Base-by-base conservation (phyloP, 2,797 vertebrate genomes). In the Buphagus erythrorhynchus region DNA sequence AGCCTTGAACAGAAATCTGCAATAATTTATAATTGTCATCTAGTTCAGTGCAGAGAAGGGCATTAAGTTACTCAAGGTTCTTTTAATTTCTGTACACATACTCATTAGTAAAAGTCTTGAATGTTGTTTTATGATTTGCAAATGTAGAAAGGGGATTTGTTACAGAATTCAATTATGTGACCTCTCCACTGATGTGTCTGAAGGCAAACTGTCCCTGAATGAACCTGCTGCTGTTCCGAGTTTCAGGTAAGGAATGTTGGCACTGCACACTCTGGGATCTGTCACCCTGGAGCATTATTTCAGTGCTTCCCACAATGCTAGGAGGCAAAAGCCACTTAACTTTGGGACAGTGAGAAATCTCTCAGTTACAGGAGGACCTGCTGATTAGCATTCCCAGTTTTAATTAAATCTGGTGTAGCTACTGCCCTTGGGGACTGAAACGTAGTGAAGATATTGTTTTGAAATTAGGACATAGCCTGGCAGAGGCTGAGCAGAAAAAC, bases 361-460 rank as follows among this genome's bases (percentile, higher is more conserved):
- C 65, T 71, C 48, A 31, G 46, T 40, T 93, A 55, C 51, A 88
- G 25, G 28, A 92, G 82, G 81, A 95, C 43, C 72, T 75, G 77
- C 88, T 92, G 90, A 93, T 96, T 85, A 97, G 84, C 88, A 80
- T 91, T 91, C 78, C 75, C 72, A 83, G 65, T 87, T 93, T 93
- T 95, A 95, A 95, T 94, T 93, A 92, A 91, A 74, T 86, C 75
- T 91, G 46, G 59, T 87, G 68, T 59, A 88, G 88, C 71, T 83
- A 26, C 33, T 77, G 86, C 86, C 81, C 88, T 69, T 78, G 84
- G 75, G 91, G 75, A 83, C 75, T 45, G 51, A 67, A 84, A 87
- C 17, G 13, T 24, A 90, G 72, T 18, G 46, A 90, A 85, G 88
- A 77, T 61, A 79, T 7, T 95, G 65, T 81, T 94, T 79, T 49